Conservation (phyloP, 1,140 invertebrate species). For the Megalonaias nervosa region DNA sequence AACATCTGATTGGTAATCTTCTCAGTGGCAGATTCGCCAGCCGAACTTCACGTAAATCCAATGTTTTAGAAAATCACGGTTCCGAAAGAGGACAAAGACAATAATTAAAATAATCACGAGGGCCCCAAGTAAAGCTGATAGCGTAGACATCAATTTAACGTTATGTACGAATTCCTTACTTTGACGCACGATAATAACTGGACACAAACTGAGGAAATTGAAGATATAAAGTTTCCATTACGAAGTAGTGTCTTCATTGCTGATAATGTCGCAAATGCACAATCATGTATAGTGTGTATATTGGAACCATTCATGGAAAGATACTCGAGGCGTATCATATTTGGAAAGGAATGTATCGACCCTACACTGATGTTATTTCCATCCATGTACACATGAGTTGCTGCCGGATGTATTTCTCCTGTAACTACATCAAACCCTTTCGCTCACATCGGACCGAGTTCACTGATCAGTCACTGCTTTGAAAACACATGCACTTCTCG, state of each 20-base stretch:
- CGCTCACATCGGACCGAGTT: constrained; percentile 43
- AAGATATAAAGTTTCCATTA: constrained; percentile 41
- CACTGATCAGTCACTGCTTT: constrained; percentile 21
- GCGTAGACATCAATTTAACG: constrained; percentile 10
- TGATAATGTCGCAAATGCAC: constrained; percentile 41
- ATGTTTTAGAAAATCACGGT: constrained; percentile 49
- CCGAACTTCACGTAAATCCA: constrained; percentile 48
- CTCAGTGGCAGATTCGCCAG: constrained; percentile 30
- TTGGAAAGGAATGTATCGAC: constrained; percentile 30
- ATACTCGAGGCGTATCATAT: constrained; percentile 29
- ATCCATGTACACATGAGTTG: constrained; percentile 46
- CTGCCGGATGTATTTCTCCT: constrained; percentile 34
- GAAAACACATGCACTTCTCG: constrained; percentile 35
- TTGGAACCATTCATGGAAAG: constrained; percentile 51
- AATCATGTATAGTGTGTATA: constrained; percentile 44
- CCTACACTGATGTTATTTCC: constrained; percentile 46
- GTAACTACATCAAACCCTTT: constrained; percentile 37
- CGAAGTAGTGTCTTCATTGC: constrained; percentile 41
- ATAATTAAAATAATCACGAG: constrained; percentile 16
- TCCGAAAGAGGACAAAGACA: constrained; percentile 32
- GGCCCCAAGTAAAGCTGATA: constrained; percentile 27
- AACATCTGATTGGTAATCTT: constrained; percentile 18
- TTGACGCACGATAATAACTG: constrained; percentile 6
- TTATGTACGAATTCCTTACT: not conserved
- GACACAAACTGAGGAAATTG: constrained; percentile 20